Evolutionary conservation across 2,113 vertebrate genomes (phyloP).

Genomic region (Nesogale talazaci): DNA sequence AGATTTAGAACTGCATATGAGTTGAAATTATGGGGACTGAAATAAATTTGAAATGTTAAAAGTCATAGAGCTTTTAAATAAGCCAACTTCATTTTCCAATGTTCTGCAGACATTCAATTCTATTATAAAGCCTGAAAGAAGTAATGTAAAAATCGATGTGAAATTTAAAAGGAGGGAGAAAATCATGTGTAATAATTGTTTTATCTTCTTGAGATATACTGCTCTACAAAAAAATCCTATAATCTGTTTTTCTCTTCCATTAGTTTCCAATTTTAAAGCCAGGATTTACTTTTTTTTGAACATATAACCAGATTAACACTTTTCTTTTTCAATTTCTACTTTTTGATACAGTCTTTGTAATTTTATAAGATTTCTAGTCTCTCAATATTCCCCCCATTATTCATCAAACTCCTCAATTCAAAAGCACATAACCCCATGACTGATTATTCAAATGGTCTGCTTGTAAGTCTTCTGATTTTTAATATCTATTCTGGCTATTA

Average conservation of each 20-base stretch:
- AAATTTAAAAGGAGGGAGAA: conserved; percentile 52
- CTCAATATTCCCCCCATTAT: neutral
- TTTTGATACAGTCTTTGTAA: neutral
- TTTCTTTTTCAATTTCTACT: neutral
- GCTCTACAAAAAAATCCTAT: neutral
- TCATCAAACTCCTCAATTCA: neutral
- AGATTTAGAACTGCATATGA: neutral
- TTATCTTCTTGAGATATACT: neutral
- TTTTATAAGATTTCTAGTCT: neutral
- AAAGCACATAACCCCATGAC: neutral
- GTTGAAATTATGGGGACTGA: neutral
- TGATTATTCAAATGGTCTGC: neutral
- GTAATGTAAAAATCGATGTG: conserved; percentile 20
- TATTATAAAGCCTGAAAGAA: conserved; percentile 40
- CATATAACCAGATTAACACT: neutral
- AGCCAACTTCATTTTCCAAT: neutral
- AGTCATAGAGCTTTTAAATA: neutral
- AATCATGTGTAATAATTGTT: conserved; percentile 41
- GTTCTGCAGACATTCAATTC: conserved; percentile 29
- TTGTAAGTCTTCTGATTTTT: neutral
- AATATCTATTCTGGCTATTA: neutral
- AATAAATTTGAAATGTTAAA: neutral
- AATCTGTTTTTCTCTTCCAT: conserved; percentile 30
- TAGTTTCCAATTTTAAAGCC: conserved; percentile 1
- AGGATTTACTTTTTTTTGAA: neutral